A percentile compares a stretch with the other conserved stretches of the same genome.
phyloP scores from a whole-genome alignment of 2,797 vertebrate species.

The Hypotaenidia okinawae region DNA sequence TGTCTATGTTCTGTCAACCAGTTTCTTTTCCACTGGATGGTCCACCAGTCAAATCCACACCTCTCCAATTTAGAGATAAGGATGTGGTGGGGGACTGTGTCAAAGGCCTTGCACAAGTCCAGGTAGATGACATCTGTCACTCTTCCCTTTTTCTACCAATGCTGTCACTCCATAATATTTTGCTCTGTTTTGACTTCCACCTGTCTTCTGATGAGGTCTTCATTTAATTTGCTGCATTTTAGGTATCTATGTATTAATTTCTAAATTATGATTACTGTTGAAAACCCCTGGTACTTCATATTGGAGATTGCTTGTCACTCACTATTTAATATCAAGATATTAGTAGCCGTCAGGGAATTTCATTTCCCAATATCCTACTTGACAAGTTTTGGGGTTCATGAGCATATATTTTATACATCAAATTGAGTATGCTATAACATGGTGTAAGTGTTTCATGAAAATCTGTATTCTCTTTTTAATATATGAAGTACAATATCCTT shows the following conservation, averaged over 20 bases:
- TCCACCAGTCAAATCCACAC: too few relatives aligned
- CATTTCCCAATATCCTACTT: background rate
- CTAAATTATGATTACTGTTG: background rate
- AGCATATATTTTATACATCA: background rate
- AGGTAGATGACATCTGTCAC: too few relatives aligned
- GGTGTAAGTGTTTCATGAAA: conserved; percentile 19
- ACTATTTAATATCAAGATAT: background rate
- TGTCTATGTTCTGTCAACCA: too few relatives aligned
- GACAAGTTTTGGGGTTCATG: background rate
- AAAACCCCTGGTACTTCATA: background rate
- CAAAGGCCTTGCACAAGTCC: too few relatives aligned
- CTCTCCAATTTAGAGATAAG: too few relatives aligned
- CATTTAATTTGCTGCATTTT: background rate
- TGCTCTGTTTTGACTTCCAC: background rate
- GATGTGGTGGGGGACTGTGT: too few relatives aligned
- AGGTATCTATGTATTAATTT: background rate
- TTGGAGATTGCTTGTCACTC: background rate
- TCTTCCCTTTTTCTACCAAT: too few relatives aligned
- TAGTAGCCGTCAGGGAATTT: background rate
- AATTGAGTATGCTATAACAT: background rate
- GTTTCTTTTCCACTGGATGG: too few relatives aligned
- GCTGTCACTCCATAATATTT: background rate
- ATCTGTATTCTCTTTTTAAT: background rate
- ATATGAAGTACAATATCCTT: background rate
- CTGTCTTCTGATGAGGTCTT: background rate